Base-by-base conservation (phyloP, 2,113 vertebrate genomes). In the Pachyramphus minor region DNA sequence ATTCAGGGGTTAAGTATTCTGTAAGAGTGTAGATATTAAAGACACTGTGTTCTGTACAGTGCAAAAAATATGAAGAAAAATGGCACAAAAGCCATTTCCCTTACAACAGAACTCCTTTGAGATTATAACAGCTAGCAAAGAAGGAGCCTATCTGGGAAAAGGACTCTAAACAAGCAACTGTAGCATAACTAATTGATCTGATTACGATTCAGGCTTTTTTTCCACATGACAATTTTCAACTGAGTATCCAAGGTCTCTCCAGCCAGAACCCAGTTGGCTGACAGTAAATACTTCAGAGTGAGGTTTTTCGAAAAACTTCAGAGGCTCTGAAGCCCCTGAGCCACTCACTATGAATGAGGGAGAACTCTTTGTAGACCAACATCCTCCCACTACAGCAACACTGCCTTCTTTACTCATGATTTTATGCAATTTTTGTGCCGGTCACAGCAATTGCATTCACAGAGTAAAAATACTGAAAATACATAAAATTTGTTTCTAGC, bases 101-200 rank as follows among this genome's bases (percentile, higher is more conserved):
- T 72, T 86, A 56, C 52, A 90, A 37, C 14, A 72, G 89, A 80
- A 71, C 24, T 87, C 53, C 50, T 89, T 25, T 64, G 73, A 20
- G 33, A 77, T 86, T 77, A 33, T 31, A 80, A 77, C 17, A 64
- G 44, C 39, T 47, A 83, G 49, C 37, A 86, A 78, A 74, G 45
- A 77, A 88, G 41, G 62, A 78, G 31, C 31, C 59, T 64, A 58
- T 63, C 60, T 28, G 49, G 52, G 74, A 67, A 81, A 90, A 93
- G 52, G 1, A 73, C 12, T 79, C 18, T 53, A 79, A 69, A 14
- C 2, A 14, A 93, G 82, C 68, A 90, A 84, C 71, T 59, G 59
- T 25, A 96, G 84, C 55, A 55, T 77, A 90, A 84, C 71, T 91
- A 93, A 93, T 84, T 77, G 82, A 88, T 79, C 63, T 90, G 84